Conservation (phyloP, 2,113 vertebrate genomes). For the Lepus europaeus region DNA sequence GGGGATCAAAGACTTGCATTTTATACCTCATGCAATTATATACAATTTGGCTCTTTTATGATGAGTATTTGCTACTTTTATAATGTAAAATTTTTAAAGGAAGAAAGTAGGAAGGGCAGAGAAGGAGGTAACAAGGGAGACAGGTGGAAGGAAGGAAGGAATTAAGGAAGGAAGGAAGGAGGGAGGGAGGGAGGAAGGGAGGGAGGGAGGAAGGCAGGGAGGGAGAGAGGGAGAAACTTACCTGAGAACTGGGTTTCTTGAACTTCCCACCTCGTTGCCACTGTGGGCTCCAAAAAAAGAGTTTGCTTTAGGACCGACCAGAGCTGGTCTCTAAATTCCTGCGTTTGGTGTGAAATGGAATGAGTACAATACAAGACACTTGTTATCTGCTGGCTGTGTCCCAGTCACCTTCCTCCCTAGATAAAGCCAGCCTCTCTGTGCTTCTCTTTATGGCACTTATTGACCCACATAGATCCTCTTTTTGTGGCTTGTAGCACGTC, state of each 20-base stretch:
- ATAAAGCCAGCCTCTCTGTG: conserved; percentile 61
- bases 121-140: too few species aligned
- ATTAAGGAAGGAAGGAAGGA: fast-evolving
- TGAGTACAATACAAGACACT: conserved; percentile 3
- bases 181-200: neutral
- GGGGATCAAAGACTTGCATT: neutral
- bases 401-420: conserved; percentile 29
- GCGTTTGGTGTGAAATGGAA: conserved; percentile 26
- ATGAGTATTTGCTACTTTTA: neutral
- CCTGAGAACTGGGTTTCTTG: conserved; percentile 35
- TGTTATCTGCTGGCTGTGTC: conserved; percentile 18
- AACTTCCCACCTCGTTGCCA: neutral
- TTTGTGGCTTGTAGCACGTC: conserved; percentile 70
- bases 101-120: neutral
- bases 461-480: conserved; percentile 79
- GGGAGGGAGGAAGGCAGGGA: fast-evolving
- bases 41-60: conserved; percentile 22
- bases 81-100: neutral
- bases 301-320: conserved; percentile 9
- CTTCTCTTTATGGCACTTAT: conserved; percentile 76
- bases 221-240: conserved; percentile 28
- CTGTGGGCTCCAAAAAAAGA: neutral
- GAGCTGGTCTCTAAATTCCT: conserved; percentile 4
- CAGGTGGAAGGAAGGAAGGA: too few species aligned
- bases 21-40: neutral